phyloP scores from a whole-genome alignment of 2,888 invertebrate species.

The Calliopum simillimum region DNA sequence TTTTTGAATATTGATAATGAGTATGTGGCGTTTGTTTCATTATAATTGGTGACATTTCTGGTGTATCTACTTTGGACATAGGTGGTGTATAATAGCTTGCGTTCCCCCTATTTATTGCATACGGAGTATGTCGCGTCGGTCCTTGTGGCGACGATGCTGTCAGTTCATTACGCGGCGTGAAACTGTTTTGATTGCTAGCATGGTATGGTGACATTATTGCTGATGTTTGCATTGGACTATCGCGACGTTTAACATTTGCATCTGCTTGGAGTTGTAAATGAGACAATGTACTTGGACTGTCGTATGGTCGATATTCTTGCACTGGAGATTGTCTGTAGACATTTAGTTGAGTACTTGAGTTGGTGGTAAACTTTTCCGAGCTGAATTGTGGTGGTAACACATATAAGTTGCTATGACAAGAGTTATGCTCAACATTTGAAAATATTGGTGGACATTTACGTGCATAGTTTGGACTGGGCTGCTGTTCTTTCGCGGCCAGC shows the following conservation, averaged over 20 bases:
- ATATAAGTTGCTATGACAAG: slow-evolving; percentile 56
- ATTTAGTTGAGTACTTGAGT: slow-evolving; percentile 30
- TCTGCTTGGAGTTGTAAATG: slow-evolving; percentile 20
- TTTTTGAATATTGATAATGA: slow-evolving; percentile 50
- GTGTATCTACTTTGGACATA: slow-evolving; percentile 41
- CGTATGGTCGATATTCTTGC: slow-evolving; percentile 47
- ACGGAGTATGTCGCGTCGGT: slow-evolving; percentile 14
- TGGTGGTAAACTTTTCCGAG: slow-evolving; percentile 55
- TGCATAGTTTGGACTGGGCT: slow-evolving; percentile 60
- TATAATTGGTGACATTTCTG: slow-evolving; percentile 48
- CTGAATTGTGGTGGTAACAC: slow-evolving; percentile 60
- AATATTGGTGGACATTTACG: slow-evolving; percentile 60
- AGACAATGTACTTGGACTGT: slow-evolving; percentile 1
- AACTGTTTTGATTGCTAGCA: slow-evolving; percentile 6
- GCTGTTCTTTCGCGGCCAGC: slow-evolving; percentile 54
- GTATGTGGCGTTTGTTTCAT: slow-evolving; percentile 44
- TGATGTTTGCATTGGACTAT: slow-evolving; percentile 41
- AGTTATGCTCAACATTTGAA: slow-evolving; percentile 48
- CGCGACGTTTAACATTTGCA: slow-evolving; percentile 40
- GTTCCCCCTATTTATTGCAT: slow-evolving; percentile 30
- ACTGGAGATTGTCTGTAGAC: slow-evolving; percentile 36
- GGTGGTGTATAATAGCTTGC: slow-evolving; percentile 41
- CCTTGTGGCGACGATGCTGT: not conserved
- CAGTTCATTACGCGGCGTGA: not conserved
- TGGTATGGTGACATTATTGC: slow-evolving; percentile 6